Conservation (phyloP, 2,113 vertebrate species). For the Pterocles gutturalis region DNA sequence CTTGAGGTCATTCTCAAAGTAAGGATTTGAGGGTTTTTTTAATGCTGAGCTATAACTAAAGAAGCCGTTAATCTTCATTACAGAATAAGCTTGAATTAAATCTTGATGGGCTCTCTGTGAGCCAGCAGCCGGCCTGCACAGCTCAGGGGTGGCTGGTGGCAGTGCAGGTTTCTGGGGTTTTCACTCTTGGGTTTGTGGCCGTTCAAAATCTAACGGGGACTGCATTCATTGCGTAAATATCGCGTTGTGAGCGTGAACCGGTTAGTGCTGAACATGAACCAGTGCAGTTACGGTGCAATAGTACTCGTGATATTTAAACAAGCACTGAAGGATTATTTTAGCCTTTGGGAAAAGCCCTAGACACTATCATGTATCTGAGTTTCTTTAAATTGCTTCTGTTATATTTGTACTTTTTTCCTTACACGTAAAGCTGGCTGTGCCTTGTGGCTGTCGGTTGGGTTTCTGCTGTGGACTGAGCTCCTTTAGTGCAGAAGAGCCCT, state of each 20-base stretch:
- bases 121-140: accelerated
- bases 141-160: background rate
- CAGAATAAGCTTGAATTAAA: background rate
- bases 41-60: background rate
- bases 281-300: too few species aligned
- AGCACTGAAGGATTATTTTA: too few species aligned
- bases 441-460: too few species aligned
- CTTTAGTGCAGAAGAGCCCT: background rate
- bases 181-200: background rate
- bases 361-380: background rate
- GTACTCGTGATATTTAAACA: background rate
- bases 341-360: background rate
- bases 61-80: slow-evolving; percentile 2
- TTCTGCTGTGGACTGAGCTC: background rate
- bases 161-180: accelerated
- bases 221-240: accelerated
- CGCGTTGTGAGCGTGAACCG: accelerated
- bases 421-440: background rate
- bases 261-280: background rate
- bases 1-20: background rate
- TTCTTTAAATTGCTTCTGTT: background rate
- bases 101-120: background rate
- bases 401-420: too few species aligned
- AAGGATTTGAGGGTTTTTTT: background rate
- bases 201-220: background rate